phyloP scores from a whole-genome alignment of 1,140 invertebrate species.

The Ostrea edulis region DNA sequence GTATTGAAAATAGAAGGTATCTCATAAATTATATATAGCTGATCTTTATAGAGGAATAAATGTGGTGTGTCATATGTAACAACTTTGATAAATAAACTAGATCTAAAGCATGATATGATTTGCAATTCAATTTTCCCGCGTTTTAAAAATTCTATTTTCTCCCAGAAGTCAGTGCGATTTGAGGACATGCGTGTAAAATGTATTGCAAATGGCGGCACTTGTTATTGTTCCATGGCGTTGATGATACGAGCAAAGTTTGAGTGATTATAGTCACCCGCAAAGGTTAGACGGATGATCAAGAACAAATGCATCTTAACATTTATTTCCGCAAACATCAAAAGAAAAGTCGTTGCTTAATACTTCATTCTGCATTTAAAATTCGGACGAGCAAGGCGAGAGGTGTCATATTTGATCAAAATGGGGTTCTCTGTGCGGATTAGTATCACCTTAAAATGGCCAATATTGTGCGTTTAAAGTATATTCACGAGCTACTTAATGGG shows the following conservation, averaged over 20 bases:
- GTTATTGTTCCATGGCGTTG: slow-evolving; percentile 88
- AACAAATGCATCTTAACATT: slow-evolving; percentile 51
- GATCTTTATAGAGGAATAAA: too few relatives aligned
- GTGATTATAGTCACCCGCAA: slow-evolving; percentile 82
- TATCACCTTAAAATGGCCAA: background rate
- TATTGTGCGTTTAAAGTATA: background rate
- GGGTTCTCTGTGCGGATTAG: slow-evolving; percentile 22
- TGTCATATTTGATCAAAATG: slow-evolving; percentile 39
- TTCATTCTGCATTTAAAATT: slow-evolving; percentile 36
- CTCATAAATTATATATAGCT: too few relatives aligned
- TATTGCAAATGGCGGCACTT: slow-evolving; percentile 89
- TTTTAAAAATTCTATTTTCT: slow-evolving; percentile 53
- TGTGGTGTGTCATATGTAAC: too few relatives aligned
- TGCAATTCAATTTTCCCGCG: slow-evolving; percentile 32
- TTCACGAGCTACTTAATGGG: background rate
- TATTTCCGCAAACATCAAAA: slow-evolving; percentile 1
- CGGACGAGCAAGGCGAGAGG: background rate
- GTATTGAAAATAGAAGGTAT: too few relatives aligned
- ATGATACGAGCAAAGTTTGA: slow-evolving; percentile 84
- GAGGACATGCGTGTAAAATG: slow-evolving; percentile 84
- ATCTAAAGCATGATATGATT: background rate
- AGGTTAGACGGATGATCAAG: slow-evolving; percentile 74
- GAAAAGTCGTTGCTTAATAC: slow-evolving; percentile 27
- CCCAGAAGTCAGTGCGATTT: slow-evolving; percentile 70
- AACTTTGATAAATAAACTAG: too few relatives aligned